phyloP scores from a whole-genome alignment of 2,797 vertebrate species.

The Sternarchorhynchus goeldii region DNA sequence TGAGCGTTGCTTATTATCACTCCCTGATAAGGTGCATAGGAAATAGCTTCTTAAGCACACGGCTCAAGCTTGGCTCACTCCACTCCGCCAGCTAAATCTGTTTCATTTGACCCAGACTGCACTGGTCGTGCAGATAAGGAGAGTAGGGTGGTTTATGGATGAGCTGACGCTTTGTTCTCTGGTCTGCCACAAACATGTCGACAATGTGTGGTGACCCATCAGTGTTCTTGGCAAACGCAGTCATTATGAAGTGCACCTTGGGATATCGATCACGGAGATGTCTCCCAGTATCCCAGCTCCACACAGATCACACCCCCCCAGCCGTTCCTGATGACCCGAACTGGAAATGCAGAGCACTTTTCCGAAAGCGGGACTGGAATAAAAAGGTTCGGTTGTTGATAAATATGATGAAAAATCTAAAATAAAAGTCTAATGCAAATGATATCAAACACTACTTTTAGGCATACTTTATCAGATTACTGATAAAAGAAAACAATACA shows the following conservation, averaged over 20 bases:
- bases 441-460: too few relatives aligned
- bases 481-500: too few relatives aligned
- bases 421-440: too few relatives aligned
- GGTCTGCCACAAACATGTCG: conserved; percentile 39
- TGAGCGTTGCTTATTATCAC: conserved; percentile 41
- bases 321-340: conserved; percentile 21
- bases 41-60: conserved; percentile 34
- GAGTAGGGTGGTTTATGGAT: conserved; percentile 33
- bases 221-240: conserved; percentile 38
- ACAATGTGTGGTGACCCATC: conserved; percentile 22
- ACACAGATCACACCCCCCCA: conserved; percentile 7
- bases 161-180: background rate
- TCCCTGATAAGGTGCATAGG: conserved; percentile 34
- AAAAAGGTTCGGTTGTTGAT: background rate
- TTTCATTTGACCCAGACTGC: conserved; percentile 39
- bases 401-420: too few relatives aligned
- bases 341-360: conserved; percentile 19
- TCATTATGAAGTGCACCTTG: conserved; percentile 39
- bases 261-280: conserved; percentile 29
- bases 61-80: conserved; percentile 40
- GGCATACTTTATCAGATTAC: too few relatives aligned
- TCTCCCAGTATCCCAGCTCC: conserved; percentile 33
- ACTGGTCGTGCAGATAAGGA: conserved; percentile 40
- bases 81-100: conserved; percentile 13
- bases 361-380: conserved; percentile 3